Evolutionary conservation across 2,113 vertebrate genomes (phyloP), one percentile per base, ranked within the genome.

Genomic region (Lucifuga dentata): DNA sequence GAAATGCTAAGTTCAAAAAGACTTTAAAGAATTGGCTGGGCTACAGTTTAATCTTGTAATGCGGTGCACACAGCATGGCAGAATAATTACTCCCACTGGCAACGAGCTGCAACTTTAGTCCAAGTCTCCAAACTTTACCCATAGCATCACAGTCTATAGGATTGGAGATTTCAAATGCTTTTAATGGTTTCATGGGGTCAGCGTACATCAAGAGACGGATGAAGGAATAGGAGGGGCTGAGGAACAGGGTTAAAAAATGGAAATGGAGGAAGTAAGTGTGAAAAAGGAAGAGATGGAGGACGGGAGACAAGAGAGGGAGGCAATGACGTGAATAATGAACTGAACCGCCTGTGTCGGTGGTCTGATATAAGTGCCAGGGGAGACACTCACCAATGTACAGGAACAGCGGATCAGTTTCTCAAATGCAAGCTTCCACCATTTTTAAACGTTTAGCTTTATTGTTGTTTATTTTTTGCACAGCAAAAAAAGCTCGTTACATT

Each of bases 281-380:
- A 70, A 72, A 55, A 4, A 57, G 70, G 41, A 58, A 43, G 66
- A 81, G 75, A 64, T 36, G 10, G 74, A 72, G 57, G 71, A 64
- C 5, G 10, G 36, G 68, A 43, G 50, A 45, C 21, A 63, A 15
- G 35, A 20, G 39, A 68, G 13, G 2, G 40, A 77, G 65, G 70
- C 72, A 77, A 83, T 77, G 55, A 77, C 68, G 62, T 69, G 50
- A 43, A 68, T 77, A 73, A 83, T 77, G 36, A 67, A 68, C 36
- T 48, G 2, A 40, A 65, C 50, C n/a, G n/a, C n/a, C n/a, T n/a
- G n/a, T n/a, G n/a, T n/a, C n/a, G n/a, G n/a, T n/a, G n/a, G n/a
- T n/a, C n/a, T n/a, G n/a, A n/a, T n/a, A n/a, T n/a, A n/a, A n/a
- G n/a, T n/a, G n/a, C n/a, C n/a, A n/a, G n/a, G n/a, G n/a, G n/a